Percentiles rank a stretch among this genome's conserved stretches.
These are phyloP conservation scores for Cassiopea andromeda DNA, from an alignment of 30 jellyfish, hydroid and myxozoan genomes.

Conservation along the genomic window DNA sequence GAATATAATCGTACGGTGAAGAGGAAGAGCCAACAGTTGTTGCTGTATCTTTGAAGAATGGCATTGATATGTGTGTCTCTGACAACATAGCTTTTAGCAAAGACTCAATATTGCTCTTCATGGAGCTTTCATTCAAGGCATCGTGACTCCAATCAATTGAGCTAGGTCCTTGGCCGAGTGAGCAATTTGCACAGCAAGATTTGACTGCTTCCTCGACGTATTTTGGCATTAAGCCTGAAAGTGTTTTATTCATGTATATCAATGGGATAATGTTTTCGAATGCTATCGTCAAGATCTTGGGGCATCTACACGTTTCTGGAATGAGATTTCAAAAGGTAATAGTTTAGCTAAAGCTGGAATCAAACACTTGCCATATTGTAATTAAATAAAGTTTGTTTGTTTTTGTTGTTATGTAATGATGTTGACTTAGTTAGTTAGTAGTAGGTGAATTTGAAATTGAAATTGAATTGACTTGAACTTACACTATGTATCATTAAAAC, in stretches of 20 bases:
- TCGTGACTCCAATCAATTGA: slow-evolving; percentile 51
- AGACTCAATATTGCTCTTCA: slow-evolving; percentile 13
- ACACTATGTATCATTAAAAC: no score
- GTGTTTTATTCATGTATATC: slow-evolving; percentile 6
- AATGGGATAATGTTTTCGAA: slow-evolving; percentile 20
- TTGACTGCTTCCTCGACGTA: slow-evolving; percentile 16
- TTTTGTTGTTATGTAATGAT: no score
- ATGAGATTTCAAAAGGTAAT: background rate
- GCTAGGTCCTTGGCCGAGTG: slow-evolving; percentile 65
- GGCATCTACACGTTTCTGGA: slow-evolving; percentile 59
- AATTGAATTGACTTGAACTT: no score
- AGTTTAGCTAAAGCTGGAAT: background rate
- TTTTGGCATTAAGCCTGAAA: slow-evolving; percentile 43
- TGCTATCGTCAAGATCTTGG: slow-evolving; percentile 25
- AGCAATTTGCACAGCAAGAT: slow-evolving; percentile 56
- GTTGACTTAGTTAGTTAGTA: no score
- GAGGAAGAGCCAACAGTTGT: slow-evolving; percentile 14
- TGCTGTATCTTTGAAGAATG: slow-evolving; percentile 26
- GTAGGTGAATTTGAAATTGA: no score
- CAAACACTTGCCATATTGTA: no score
- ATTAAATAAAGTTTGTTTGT: no score
- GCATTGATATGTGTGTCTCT: slow-evolving; percentile 63
- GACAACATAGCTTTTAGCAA: slow-evolving; percentile 10
- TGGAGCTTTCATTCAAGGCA: slow-evolving; percentile 24
- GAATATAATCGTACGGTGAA: slow-evolving; percentile 19